A percentile compares a stretch with the other conserved stretches of the same genome.
phyloP scores from a whole-genome alignment of 2,113 vertebrate genomes.

The Nothobranchius kuhntae region DNA sequence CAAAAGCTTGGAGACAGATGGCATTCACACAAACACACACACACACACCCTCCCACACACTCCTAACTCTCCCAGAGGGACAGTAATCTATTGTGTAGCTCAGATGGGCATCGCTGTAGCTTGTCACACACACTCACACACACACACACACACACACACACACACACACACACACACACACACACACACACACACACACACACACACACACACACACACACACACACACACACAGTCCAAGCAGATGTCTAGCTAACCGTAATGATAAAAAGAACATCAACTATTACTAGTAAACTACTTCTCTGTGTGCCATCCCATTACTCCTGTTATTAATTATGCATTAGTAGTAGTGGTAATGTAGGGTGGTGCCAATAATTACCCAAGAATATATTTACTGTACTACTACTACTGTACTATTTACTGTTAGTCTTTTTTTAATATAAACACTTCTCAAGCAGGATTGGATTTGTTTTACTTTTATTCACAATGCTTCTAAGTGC shows the following conservation, averaged over 20 bases:
- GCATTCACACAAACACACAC: slow-evolving; percentile 19
- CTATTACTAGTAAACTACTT: not conserved
- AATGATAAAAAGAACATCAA: slow-evolving; percentile 3
- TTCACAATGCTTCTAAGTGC: too few relatives aligned
- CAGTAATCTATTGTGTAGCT: slow-evolving; percentile 69
- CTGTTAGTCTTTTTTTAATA: too few relatives aligned
- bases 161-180: slow-evolving; percentile 2
- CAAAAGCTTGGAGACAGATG: slow-evolving; percentile 74
- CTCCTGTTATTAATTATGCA: not conserved
- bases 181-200: slow-evolving; percentile 11
- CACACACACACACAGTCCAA: slow-evolving; percentile 16
- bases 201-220: slow-evolving; percentile 9
- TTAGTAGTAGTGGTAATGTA: not conserved
- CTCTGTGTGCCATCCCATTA: not conserved
- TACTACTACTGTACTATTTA: not conserved
- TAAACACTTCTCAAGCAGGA: too few relatives aligned
- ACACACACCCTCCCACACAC: slow-evolving; percentile 54
- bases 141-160: slow-evolving; percentile 12
- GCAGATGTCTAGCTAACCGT: slow-evolving; percentile 53
- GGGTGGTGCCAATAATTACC: not conserved
- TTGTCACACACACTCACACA: slow-evolving; percentile 36
- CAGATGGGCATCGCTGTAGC: slow-evolving; percentile 59
- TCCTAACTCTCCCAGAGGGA: slow-evolving; percentile 72
- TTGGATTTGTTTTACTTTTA: too few relatives aligned
- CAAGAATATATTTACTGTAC: not conserved